Evolutionary conservation across 2,888 invertebrate genomes (phyloP).

Genomic region (Apamea anceps): DNA sequence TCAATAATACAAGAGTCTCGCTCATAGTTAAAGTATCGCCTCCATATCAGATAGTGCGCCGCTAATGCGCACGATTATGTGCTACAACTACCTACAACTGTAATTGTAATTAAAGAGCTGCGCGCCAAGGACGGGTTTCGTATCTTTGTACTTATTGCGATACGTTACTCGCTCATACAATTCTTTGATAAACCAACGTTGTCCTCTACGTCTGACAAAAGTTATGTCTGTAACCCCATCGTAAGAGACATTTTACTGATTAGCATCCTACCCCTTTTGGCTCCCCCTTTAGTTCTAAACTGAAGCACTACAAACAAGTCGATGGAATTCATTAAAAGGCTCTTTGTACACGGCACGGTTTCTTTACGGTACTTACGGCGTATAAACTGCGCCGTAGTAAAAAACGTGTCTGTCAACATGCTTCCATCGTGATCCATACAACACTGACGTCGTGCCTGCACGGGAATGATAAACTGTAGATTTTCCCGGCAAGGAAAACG

Average conservation of each 20-base stretch:
- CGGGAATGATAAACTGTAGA: not conserved
- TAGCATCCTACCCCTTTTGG: not conserved
- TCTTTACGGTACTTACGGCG: not conserved
- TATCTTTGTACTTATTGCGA: constrained; percentile 24
- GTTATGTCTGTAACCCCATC: not conserved
- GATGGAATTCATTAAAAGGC: not conserved
- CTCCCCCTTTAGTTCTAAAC: not conserved
- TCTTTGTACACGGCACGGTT: not conserved
- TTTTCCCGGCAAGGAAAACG: not conserved
- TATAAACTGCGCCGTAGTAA: no score
- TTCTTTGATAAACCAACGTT: not conserved
- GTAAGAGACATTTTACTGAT: not conserved
- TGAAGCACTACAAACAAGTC: not conserved
- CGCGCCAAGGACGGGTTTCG: constrained; percentile 49
- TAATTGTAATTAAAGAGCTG: constrained; percentile 26
- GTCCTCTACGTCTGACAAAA: not conserved
- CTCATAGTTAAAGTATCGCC: constrained; percentile 20
- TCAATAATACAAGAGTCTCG: constrained; percentile 9
- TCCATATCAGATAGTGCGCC: constrained; percentile 32
- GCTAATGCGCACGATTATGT: constrained; percentile 27
- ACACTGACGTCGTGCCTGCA: not conserved
- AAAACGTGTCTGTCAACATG: not conserved
- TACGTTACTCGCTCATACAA: constrained; percentile 14
- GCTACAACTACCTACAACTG: constrained; percentile 27
- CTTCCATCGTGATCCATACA: not conserved